Conservation (phyloP, 2,888 invertebrate genomes). For the Alloscopus bannaensis region DNA sequence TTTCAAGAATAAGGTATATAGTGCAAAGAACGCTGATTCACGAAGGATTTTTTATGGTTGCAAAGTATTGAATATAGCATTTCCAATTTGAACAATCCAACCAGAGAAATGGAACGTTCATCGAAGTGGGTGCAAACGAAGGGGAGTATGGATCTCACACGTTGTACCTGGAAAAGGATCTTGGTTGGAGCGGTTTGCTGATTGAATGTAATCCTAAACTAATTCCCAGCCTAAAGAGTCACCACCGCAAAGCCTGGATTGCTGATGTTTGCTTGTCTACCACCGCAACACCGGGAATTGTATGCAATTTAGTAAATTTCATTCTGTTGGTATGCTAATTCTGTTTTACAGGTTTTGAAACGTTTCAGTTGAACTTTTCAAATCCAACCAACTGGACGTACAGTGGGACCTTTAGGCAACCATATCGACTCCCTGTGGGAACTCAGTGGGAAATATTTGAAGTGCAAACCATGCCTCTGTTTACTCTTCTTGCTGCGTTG, state of each 20-base stretch:
- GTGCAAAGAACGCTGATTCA: too few species aligned
- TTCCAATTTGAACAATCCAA: too few species aligned
- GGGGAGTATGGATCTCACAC: conserved; percentile 36
- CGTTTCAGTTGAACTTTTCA: not conserved
- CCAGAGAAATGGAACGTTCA: conserved; percentile 45
- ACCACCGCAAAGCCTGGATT: conserved; percentile 45
- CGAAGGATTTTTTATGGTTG: too few species aligned
- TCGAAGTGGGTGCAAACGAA: conserved; percentile 47
- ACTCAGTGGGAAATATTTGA: too few species aligned
- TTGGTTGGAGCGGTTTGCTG: conserved; percentile 52
- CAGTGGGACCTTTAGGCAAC: not conserved
- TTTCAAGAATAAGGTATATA: conserved; percentile 41
- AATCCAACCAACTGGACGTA: not conserved
- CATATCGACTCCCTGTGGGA: too few species aligned
- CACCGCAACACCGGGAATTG: not conserved
- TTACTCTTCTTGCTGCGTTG: not conserved
- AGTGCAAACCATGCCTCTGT: conserved; percentile 13
- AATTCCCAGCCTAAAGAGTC: conserved; percentile 19
- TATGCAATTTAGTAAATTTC: not conserved
- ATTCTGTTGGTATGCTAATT: not conserved
- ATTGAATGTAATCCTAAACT: conserved; percentile 54
- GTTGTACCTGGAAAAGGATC: conserved; percentile 38
- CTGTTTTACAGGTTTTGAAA: not conserved
- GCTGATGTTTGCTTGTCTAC: conserved; percentile 39
- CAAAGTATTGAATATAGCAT: too few species aligned